Evolutionary conservation across 2,888 invertebrate species (phyloP).

Genomic region (Apomyelois bistriatella): DNA sequence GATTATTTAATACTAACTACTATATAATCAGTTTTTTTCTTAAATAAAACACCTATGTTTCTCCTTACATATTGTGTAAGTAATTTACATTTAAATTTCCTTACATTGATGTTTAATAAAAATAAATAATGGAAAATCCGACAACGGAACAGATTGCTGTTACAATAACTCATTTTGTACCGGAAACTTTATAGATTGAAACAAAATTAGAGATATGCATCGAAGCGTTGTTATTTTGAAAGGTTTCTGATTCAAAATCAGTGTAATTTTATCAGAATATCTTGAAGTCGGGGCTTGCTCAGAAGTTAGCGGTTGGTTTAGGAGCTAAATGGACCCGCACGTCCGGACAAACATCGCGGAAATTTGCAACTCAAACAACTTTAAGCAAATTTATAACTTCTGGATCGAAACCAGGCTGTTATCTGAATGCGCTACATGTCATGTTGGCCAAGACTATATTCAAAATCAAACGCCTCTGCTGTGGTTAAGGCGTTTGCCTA

Average conservation of each 20-base stretch:
- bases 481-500: no score
- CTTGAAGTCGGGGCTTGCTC: slow-evolving; percentile 49
- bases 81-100: neutral
- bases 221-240: slow-evolving; percentile 14
- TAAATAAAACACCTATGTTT: no score
- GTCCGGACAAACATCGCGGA: slow-evolving; percentile 73
- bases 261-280: slow-evolving; percentile 47
- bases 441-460: neutral
- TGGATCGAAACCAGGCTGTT: slow-evolving; percentile 56
- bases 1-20: no score
- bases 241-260: slow-evolving; percentile 14
- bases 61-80: no score
- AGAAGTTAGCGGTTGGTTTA: slow-evolving; percentile 67
- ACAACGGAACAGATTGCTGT: neutral
- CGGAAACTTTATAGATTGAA: slow-evolving; percentile 5
- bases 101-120: neutral
- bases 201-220: neutral
- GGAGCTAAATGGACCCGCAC: slow-evolving; percentile 71
- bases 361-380: slow-evolving; percentile 75
- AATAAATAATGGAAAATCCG: neutral
- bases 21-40: no score
- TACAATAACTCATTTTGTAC: slow-evolving; percentile 10
- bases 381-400: slow-evolving; percentile 76
- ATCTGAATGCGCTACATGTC: slow-evolving; percentile 28
- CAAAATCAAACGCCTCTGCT: no score